phyloP scores from a whole-genome alignment of 2,888 invertebrate species.

The Chrysolina haemoptera region DNA sequence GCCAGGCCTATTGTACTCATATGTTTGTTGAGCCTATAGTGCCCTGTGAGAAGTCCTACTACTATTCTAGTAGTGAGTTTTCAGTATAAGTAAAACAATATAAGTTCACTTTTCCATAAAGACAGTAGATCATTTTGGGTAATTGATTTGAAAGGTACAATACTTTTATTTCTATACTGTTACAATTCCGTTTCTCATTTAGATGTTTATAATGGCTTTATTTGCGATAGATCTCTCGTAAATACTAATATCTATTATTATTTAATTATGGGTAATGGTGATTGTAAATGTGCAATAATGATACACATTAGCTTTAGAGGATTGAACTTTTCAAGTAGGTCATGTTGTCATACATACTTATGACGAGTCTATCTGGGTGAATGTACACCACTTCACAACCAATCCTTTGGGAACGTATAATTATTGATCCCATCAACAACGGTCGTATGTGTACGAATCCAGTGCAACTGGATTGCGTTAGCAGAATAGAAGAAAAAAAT shows the following conservation, averaged over 20 bases:
- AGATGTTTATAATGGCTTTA: conserved; percentile 4
- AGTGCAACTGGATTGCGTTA: no score
- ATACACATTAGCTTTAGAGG: conserved; percentile 6
- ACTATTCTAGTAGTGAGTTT: no score
- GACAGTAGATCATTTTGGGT: not conserved
- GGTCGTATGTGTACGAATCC: no score
- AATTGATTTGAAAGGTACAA: not conserved
- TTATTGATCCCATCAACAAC: no score
- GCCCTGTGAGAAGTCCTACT: no score
- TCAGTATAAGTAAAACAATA: no score
- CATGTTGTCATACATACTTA: not conserved
- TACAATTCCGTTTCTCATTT: not conserved
- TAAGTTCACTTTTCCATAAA: no score
- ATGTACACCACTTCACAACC: not conserved
- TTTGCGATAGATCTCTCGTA: not conserved
- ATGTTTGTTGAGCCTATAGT: no score
- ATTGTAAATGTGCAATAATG: conserved; percentile 1
- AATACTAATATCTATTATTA: not conserved
- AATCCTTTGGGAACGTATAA: no score
- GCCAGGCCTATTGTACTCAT: no score
- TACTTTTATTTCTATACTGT: not conserved
- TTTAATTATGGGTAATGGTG: conserved; percentile 8
- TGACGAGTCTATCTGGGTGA: not conserved
- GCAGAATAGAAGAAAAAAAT: no score
- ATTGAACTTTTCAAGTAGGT: conserved; percentile 5